These are phyloP conservation scores for Drosophila fuyamai DNA, from an alignment of 1,140 invertebrate species.

Conservation along the genomic window DNA sequence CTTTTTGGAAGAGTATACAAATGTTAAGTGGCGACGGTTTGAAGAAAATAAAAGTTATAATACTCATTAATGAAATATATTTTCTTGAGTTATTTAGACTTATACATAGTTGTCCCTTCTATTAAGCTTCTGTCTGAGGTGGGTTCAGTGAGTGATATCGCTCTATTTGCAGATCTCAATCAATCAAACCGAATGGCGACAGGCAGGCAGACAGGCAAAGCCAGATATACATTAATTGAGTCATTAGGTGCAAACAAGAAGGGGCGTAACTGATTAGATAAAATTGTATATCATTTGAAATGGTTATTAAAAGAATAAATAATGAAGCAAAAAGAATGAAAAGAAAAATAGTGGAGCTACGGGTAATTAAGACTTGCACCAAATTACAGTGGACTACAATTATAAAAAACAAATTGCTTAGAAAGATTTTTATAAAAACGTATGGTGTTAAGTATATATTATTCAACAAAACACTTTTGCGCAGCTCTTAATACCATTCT, in stretches of 20 bases:
- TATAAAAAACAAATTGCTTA: no score
- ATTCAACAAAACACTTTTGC: not conserved
- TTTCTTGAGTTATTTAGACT: not conserved
- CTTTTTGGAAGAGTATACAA: not conserved
- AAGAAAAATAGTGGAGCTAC: not conserved
- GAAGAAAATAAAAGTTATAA: no score
- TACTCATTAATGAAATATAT: not conserved
- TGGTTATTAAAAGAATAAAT: slow-evolving; percentile 40
- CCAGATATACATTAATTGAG: slow-evolving; percentile 69
- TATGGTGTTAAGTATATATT: not conserved
- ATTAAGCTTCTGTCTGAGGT: slow-evolving; percentile 3
- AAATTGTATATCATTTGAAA: slow-evolving; percentile 61
- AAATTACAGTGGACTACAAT: not conserved
- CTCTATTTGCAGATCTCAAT: slow-evolving; percentile 49
- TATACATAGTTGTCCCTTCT: not conserved
- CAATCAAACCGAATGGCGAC: slow-evolving; percentile 40
- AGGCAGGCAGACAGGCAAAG: slow-evolving; percentile 14
- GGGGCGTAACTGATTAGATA: slow-evolving; percentile 68
- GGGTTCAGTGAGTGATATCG: slow-evolving; percentile 23
- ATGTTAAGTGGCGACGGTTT: not conserved
- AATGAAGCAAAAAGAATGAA: slow-evolving; percentile 1
- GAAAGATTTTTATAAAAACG: no score
- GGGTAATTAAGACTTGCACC: not conserved
- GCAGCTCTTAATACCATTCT: not conserved
- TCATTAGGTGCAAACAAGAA: slow-evolving; percentile 59